Base-by-base conservation (phyloP, 37 sponge, comb jelly and placozoan species). In the Eunapius fragilis region DNA sequence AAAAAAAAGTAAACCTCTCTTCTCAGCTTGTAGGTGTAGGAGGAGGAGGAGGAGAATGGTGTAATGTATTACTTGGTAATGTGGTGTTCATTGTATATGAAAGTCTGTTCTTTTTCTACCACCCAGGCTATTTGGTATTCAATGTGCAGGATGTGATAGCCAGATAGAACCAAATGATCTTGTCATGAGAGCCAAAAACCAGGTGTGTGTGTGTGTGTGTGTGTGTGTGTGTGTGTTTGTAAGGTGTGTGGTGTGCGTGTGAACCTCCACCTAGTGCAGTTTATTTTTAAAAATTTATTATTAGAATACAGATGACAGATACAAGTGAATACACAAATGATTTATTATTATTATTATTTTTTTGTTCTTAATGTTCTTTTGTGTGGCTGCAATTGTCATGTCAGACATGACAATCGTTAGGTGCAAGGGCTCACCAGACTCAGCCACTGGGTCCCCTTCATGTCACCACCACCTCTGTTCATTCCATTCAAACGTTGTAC, bases 181-280 rank as follows among this genome's bases (percentile, higher is more conserved):
- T 3, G 86, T 94, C 67, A 94, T 94, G 94, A 84, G 89, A 80
- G 94, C 90, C 32, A 79, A 74, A 67, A 77, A 73, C 27, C 81
- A 83, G 83, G 91, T 91, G 30, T 47, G 82, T 37, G 17, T 2
- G 30, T 4, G 0, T 34, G 67, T 31, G 12, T 50, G 67, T 79
- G 6, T 79, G 50, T 49, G 27, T 41, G 41, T 41, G 41, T 41
- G 41, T 6, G 6, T 30, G 3, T 33, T 2, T 25, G 3, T 9
- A 9, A 6, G 3, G 41, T 41, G 41, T 41, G 41, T 41, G 6
- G 6, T 41, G 41, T 41, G 41, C 41, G 6, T 41, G 41, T 41
- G 41, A 9, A 9, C 68, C 68, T 34, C 81, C 68, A 27, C 81
- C 68, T 10, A 13, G 36, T 23, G 17, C 69, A 23, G 23, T 33